phyloP scores from a whole-genome alignment of 2,113 vertebrate species.

The Herpailurus yagouaroundi region DNA sequence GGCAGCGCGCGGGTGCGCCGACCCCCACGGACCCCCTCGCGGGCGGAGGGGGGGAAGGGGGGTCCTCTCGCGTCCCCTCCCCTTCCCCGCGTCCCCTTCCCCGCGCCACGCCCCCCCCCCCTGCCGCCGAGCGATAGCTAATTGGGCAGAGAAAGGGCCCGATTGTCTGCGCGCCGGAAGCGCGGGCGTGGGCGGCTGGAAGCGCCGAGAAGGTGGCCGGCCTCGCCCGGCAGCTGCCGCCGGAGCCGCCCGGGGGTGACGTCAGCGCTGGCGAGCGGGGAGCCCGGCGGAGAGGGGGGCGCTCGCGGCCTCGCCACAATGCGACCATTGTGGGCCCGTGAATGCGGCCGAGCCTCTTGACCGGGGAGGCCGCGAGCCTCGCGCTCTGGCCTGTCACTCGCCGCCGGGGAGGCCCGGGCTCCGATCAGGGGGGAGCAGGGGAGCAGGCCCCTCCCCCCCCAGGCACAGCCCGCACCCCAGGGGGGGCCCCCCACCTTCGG shows the following conservation, averaged over 20 bases:
- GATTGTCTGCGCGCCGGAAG: conserved; percentile 92
- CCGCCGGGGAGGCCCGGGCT: conserved; percentile 85
- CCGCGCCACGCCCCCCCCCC: neutral
- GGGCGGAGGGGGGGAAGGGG: no score
- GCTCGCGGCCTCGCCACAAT: conserved; percentile 88
- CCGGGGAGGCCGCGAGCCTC: conserved; percentile 84
- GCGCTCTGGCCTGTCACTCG: conserved; percentile 85
- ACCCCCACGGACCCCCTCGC: neutral
- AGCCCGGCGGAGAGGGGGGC: conserved; percentile 66
- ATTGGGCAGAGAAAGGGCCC: conserved; percentile 92
- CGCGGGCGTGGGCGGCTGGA: conserved; percentile 86
- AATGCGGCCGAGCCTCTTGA: conserved; percentile 88
- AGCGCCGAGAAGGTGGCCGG: conserved; percentile 85
- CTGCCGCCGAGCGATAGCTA: conserved; percentile 88
- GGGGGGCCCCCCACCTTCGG: rapidly evolving
- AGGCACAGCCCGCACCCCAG: neutral
- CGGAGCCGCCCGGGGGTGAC: conserved; percentile 93
- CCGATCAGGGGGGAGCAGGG: conserved; percentile 52
- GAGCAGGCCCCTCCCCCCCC: neutral
- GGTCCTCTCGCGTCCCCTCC: neutral
- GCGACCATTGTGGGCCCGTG: conserved; percentile 92
- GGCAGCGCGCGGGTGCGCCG: neutral
- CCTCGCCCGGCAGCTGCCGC: conserved; percentile 96
- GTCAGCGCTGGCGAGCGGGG: conserved; percentile 90
- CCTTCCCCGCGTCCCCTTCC: neutral